Conservation (phyloP, 2,113 vertebrate genomes). For the Myiagra hebetior region DNA sequence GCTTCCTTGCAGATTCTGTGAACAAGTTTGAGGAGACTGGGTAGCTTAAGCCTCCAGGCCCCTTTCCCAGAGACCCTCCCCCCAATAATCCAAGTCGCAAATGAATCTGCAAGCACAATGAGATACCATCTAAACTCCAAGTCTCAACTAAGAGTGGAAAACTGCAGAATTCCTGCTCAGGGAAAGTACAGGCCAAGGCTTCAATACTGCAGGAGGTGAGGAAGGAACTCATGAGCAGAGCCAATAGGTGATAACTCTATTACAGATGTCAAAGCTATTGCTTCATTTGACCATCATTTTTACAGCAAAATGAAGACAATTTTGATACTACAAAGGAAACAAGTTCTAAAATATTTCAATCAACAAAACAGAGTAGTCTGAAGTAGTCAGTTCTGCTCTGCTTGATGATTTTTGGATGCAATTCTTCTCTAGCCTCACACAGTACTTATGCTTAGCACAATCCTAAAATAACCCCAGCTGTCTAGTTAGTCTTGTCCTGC, state of each 20-base stretch:
- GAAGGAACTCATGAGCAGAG: not conserved
- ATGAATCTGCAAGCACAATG: not conserved
- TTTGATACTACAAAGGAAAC: not conserved
- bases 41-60: not conserved
- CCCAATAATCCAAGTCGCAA: not conserved
- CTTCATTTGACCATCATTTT: not conserved
- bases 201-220: not conserved
- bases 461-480: not conserved
- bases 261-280: not conserved
- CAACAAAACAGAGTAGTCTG: not conserved
- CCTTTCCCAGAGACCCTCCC: not conserved
- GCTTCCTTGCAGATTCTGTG: not conserved
- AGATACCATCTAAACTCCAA: not conserved
- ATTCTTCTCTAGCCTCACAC: not conserved
- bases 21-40: not conserved
- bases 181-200: not conserved
- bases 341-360: not conserved
- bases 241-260: not conserved
- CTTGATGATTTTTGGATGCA: not conserved
- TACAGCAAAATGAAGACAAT: not conserved
- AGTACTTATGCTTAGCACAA: not conserved
- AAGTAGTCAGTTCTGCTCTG: not conserved
- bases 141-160: not conserved
- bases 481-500: not conserved
- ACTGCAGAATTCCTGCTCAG: not conserved